Base-by-base conservation (phyloP, 2,888 invertebrate genomes). In the Peribatodes rhomboidaria region DNA sequence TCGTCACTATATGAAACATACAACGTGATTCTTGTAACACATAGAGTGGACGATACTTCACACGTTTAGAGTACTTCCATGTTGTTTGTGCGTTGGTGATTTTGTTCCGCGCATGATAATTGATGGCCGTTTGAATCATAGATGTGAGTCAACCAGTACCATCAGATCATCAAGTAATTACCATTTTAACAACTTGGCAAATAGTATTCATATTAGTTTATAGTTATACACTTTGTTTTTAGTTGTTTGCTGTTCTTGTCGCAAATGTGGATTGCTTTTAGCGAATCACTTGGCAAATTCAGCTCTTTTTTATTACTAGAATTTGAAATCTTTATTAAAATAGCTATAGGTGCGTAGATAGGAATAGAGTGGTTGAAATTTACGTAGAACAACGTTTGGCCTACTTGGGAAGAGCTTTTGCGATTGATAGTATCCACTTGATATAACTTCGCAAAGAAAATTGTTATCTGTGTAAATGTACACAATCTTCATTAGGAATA, bases 91-190 rank as follows among this genome's bases (percentile, higher is more conserved):
- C n/a, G 18, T 31, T 9, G 44, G 49, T 57, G 50, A 61, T 61
- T 35, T 16, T 67, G 61, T 63, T 68, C 33, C 63, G 53, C 44
- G 52, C 65, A 69, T 65, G 59, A 68, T 66, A 63, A 69, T 70
- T 65, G 58, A 67, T 61, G 57, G 41, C 47, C 49, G 39, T 53
- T 57, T 67, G 70, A 70, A 63, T 70, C 69, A 70, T 64, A 42
- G 44, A 54, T 49, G 56, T 66, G 65, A 68, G 61, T 70, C 69
- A 69, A 65, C 56, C 57, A 39, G 54, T 59, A 67, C 61, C 67
- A 65, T 62, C 55, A 64, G 52, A 59, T 2, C 18, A 44, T 66
- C 44, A 39, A 65, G 55, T 59, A 31, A 56, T 60, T 41, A 57
- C 58, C 42, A 62, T 69, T 65, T 59, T 47, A 61, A 20, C 18